A percentile compares a stretch with the other conserved stretches of the same genome.
phyloP scores from a whole-genome alignment of 2,113 vertebrate species.

The Rhea americana region DNA sequence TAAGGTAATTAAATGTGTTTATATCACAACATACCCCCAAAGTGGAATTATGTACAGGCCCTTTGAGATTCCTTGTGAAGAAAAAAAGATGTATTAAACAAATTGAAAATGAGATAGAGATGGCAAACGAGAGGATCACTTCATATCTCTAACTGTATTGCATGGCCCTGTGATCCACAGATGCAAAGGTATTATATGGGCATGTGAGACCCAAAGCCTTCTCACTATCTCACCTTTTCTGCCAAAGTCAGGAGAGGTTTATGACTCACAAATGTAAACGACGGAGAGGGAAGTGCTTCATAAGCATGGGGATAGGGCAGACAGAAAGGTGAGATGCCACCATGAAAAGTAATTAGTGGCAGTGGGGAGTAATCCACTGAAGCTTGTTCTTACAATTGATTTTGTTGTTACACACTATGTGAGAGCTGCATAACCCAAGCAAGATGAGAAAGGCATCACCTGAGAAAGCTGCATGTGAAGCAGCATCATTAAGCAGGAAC shows the following conservation, averaged over 20 bases:
- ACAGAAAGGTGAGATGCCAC: background rate
- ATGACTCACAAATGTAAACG: background rate
- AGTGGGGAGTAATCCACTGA: background rate
- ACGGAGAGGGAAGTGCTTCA: background rate
- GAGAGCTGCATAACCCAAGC: background rate
- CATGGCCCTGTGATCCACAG: background rate
- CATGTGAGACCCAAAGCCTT: background rate
- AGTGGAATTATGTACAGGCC: background rate
- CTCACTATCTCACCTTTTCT: background rate
- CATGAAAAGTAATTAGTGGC: background rate
- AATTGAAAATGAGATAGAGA: background rate
- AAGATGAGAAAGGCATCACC: background rate
- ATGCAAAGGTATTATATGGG: background rate
- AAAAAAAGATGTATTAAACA: background rate
- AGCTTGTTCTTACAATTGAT: slow-evolving; percentile 17
- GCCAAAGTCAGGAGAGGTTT: background rate
- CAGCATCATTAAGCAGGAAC: background rate
- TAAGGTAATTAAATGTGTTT: background rate
- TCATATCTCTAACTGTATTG: background rate
- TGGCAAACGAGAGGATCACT: background rate
- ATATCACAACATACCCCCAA: background rate
- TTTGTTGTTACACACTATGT: background rate
- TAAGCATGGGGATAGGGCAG: background rate
- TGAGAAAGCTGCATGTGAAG: background rate
- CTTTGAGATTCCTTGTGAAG: background rate